Percentiles rank a stretch among this genome's conserved stretches.
phyloP scores from a whole-genome alignment of 2,797 vertebrate genomes.

The Anolis apletophallus region DNA sequence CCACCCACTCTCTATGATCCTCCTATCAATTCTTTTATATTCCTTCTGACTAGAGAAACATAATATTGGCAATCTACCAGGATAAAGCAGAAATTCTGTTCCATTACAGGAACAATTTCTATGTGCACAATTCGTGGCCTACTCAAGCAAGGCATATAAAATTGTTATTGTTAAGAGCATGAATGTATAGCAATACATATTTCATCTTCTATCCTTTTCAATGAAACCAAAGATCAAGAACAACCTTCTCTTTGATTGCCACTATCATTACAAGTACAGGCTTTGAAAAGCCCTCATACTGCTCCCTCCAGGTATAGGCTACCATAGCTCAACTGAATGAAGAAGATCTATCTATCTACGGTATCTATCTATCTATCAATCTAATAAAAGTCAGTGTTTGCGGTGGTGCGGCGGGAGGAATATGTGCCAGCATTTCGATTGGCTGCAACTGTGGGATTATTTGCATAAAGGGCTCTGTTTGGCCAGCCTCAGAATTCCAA shows the following conservation, averaged over 20 bases:
- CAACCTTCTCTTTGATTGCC: slow-evolving; percentile 1
- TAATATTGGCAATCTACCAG: neutral
- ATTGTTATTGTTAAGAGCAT: neutral
- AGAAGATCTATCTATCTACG: too few relatives aligned
- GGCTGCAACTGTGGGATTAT: too few relatives aligned
- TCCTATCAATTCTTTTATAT: neutral
- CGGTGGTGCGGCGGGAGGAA: too few relatives aligned
- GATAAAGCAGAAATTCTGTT: neutral
- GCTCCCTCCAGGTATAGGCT: neutral
- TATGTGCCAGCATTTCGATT: too few relatives aligned
- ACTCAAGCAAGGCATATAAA: slow-evolving; percentile 34
- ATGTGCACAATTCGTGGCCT: slow-evolving; percentile 27
- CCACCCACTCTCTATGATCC: neutral
- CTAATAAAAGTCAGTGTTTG: too few relatives aligned
- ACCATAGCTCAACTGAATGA: neutral
- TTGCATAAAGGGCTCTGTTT: too few relatives aligned
- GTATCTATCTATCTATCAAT: too few relatives aligned
- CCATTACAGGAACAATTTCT: slow-evolving; percentile 9
- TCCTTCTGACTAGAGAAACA: neutral
- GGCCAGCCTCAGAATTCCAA: too few relatives aligned
- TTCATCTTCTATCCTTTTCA: slow-evolving; percentile 26
- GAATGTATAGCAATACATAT: slow-evolving; percentile 35
- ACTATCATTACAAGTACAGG: neutral
- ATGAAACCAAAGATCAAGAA: slow-evolving; percentile 19
- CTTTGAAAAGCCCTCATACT: slow-evolving; percentile 7